phyloP scores from a whole-genome alignment of 1,140 invertebrate species.

The Galendromus occidentalis region DNA sequence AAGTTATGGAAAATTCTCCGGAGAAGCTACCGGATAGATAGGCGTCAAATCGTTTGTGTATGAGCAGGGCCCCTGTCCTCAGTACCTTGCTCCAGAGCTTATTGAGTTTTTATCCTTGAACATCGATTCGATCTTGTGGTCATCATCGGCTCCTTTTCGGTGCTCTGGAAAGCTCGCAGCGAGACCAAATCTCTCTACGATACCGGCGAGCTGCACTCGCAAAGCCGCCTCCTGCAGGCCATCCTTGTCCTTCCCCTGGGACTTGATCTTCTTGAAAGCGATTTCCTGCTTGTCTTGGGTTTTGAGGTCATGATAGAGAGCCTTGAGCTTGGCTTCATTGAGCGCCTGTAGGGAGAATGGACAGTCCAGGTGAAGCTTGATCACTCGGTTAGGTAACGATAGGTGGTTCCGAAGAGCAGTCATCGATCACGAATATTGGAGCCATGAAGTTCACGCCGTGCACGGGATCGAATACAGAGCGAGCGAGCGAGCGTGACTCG shows the following conservation, averaged over 20 bases:
- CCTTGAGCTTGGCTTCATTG: background rate
- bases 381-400: no score
- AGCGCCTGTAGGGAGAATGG: background rate
- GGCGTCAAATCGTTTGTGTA: no score
- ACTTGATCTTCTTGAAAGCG: background rate
- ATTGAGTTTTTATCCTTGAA: conserved; percentile 10
- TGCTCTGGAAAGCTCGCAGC: background rate
- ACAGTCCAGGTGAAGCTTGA: no score
- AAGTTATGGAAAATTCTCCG: background rate
- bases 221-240: background rate
- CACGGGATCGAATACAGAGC: no score
- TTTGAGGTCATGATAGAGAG: conserved; percentile 7
- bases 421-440: no score
- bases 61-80: background rate
- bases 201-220: background rate
- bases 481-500: no score
- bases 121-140: background rate
- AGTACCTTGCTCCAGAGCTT: background rate
- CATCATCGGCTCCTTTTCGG: background rate
- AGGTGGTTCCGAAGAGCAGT: no score
- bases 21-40: no score
- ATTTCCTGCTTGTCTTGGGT: background rate
- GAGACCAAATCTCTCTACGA: background rate
- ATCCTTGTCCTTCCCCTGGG: background rate
- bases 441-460: no score